These are phyloP conservation scores for Sceliomorpha sp. DNA, from an alignment of 2,888 invertebrate genomes.

Conservation along the genomic window DNA sequence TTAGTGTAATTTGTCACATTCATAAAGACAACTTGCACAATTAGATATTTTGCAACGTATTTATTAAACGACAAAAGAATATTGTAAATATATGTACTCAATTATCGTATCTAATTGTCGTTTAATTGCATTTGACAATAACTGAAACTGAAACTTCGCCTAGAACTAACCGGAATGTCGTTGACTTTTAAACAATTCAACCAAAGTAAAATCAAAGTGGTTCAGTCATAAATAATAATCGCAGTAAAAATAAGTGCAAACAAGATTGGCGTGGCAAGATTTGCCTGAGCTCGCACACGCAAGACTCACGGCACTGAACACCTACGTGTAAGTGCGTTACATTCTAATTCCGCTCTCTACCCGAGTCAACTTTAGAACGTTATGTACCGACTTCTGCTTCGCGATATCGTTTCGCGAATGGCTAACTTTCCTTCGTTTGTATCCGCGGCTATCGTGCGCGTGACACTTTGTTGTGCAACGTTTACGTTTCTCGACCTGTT, in stretches of 20 bases:
- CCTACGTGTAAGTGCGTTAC: slow-evolving; percentile 34
- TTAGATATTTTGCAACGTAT: no score
- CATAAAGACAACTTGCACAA: no score
- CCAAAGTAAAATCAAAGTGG: slow-evolving; percentile 14
- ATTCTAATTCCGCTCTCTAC: slow-evolving; percentile 50
- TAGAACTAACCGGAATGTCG: no score
- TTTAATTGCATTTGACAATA: no score
- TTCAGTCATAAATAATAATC: slow-evolving; percentile 40
- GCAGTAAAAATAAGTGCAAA: slow-evolving; percentile 30
- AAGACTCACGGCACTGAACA: slow-evolving; percentile 36
- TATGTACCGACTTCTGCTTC: slow-evolving; percentile 35
- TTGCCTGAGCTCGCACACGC: slow-evolving; percentile 35
- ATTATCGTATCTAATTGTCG: no score
- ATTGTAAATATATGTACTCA: no score
- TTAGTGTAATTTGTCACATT: no score
- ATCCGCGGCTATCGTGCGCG: slow-evolving; percentile 21
- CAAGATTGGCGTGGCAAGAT: slow-evolving; percentile 41
- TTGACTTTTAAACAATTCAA: no score
- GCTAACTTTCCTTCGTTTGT: slow-evolving; percentile 28
- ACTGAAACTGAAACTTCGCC: no score
- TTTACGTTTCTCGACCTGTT: slow-evolving; percentile 12
- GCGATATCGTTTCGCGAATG: slow-evolving; percentile 35
- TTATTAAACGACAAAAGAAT: no score
- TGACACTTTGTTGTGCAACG: slow-evolving; percentile 22
- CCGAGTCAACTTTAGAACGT: slow-evolving; percentile 40